Conservation (phyloP, 64 coral and sea anemone genomes). For the Dendrophyllia cribrosa region DNA sequence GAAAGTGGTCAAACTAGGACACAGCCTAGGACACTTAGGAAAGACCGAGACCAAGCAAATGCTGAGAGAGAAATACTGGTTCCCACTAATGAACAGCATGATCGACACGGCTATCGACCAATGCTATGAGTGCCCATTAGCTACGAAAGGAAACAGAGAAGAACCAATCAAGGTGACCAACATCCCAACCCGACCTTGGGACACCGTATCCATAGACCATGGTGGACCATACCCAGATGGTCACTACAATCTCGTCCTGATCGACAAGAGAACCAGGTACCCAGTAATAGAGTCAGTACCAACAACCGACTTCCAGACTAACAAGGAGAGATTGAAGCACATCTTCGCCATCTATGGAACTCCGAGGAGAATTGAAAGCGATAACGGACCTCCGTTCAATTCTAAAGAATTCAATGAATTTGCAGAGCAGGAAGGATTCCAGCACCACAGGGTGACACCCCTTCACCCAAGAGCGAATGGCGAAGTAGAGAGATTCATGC, state of each 20-base stretch:
- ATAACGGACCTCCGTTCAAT: slow-evolving; percentile 77
- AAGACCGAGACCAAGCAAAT: slow-evolving; percentile 74
- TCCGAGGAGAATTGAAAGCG: slow-evolving; percentile 50
- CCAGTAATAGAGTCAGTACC: slow-evolving; percentile 44
- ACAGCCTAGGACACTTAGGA: slow-evolving; percentile 73
- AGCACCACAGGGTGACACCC: slow-evolving; percentile 69
- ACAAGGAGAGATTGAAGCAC: slow-evolving; percentile 73
- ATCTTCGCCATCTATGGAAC: slow-evolving; percentile 58
- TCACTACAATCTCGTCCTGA: slow-evolving; percentile 61
- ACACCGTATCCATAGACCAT: slow-evolving; percentile 65
- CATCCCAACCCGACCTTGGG: slow-evolving; percentile 67
- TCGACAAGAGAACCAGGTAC: slow-evolving; percentile 65
- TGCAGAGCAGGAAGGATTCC: slow-evolving; percentile 61
- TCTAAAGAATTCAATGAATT: slow-evolving; percentile 69
- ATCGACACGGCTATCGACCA: slow-evolving; percentile 67
- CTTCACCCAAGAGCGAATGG: slow-evolving; percentile 62
- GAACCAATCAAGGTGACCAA: slow-evolving; percentile 79
- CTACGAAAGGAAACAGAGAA: slow-evolving; percentile 51
- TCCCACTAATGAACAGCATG: too few relatives aligned
- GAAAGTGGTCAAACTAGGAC: slow-evolving; percentile 60
- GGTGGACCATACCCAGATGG: slow-evolving; percentile 69
- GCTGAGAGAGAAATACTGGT: slow-evolving; percentile 75
- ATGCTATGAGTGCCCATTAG: slow-evolving; percentile 65
- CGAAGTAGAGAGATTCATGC: slow-evolving; percentile 66
- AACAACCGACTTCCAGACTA: slow-evolving; percentile 35